Base-by-base conservation (phyloP, 2,113 vertebrate species). In the Pipa parva region DNA sequence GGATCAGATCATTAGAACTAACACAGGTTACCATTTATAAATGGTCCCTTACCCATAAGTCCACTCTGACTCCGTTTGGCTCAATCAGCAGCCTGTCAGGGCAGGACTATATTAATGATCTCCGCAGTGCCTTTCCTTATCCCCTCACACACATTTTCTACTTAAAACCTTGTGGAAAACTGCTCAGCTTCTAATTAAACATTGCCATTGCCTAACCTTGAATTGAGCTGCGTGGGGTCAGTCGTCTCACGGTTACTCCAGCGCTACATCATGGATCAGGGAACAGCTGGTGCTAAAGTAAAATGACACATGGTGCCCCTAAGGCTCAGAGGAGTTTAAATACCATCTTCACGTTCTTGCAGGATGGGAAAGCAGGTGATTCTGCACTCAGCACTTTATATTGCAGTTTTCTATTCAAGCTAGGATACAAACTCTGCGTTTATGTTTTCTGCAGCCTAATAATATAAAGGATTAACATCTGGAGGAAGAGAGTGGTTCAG, bases 101-200 rank as follows among this genome's bases (percentile, higher is more conserved):
- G n/a, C 33, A 1, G 33, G 5, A 36, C 15, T 36, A 2, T 11
- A 2, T 36, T 12, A 12, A 13, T 36, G 33, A 36, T 36, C 10
- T 12, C 10, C 15, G 15, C 10, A 13, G 33, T 36, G 33, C 33
- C 33, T 12, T 9, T 36, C 33, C 3, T 11, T 3, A 36, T 36
- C 10, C 33, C 2, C 15, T 9, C 15, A 13, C 7, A 7, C 33
- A 36, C 33, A 36, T 13, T 7, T 36, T 36, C 42, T 18, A 17
- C 6, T 12, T 20, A 3, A 2, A 33, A 52, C 11, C 46, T 20
- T 29, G 6, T 36, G 4, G 24, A 5, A 46, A 18, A 7, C 59
- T 63, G 66, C 77, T 74, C 71, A 63, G 79, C 74, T 74, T 55
- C 74, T 78, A 73, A 79, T 55, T 75, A 80, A 72, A 79, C 78